These are phyloP conservation scores for Nibea coibor DNA, from an alignment of 2,113 vertebrate species.

Conservation along the genomic window DNA sequence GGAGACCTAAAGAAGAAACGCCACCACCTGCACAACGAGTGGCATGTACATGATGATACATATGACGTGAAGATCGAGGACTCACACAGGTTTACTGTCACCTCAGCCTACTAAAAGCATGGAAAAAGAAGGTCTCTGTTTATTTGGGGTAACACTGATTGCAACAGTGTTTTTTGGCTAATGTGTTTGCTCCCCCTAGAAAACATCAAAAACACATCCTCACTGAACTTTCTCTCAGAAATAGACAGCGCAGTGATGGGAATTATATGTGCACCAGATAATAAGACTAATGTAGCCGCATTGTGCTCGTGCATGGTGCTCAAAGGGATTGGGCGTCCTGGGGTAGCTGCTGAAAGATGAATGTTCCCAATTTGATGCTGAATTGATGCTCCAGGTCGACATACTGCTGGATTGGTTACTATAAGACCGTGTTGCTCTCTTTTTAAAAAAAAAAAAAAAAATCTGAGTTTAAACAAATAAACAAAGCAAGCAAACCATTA, in stretches of 20 bases:
- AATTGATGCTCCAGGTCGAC: background rate
- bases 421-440: background rate
- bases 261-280: too few species aligned
- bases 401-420: background rate
- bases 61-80: background rate
- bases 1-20: background rate
- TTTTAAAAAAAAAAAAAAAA: too few species aligned
- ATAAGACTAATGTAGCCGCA: background rate
- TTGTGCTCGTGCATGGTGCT: background rate
- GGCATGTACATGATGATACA: background rate
- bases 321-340: background rate
- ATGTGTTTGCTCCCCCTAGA: background rate
- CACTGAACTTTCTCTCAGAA: background rate
- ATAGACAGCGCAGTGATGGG: background rate
- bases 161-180: background rate
- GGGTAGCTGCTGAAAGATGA: background rate
- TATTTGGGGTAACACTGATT: background rate
- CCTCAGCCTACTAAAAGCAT: background rate
- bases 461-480: background rate
- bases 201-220: too few species aligned
- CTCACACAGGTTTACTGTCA: background rate
- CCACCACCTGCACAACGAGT: background rate
- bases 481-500: background rate
- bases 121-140: background rate
- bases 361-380: too few species aligned